Base-by-base conservation (phyloP, 2,113 vertebrate genomes). In the Rhineura floridana region DNA sequence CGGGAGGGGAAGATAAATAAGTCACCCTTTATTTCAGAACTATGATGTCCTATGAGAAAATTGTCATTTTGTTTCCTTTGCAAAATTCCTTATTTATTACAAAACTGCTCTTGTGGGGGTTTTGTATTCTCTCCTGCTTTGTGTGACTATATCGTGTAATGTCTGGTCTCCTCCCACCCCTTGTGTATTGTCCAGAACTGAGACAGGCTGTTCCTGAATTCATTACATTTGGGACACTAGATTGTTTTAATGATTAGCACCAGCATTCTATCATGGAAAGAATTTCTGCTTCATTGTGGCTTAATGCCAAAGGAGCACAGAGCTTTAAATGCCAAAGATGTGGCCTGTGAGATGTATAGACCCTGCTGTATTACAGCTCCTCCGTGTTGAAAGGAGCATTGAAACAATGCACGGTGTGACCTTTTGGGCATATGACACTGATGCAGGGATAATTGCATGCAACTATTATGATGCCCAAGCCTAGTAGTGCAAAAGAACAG, bases 1-100 rank as follows among this genome's bases (percentile, higher is more conserved):
- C 17, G 33, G 65, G 2, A 30, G 67, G n/a, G n/a, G 67, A 33
- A 70, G 12, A 3, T 9, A 70, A 70, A 79, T 84, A 77, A 69
- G 10, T n/a, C 81, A 90, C n/a, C n/a, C n/a, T n/a, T n/a, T n/a
- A n/a, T 36, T 30, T 46, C 78, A n/a, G 17, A 80, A 90, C 93
- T 2, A 55, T 44, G 13, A 89, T 46, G 17, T 30, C 23, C 87
- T 89, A 33, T 80, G 78, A 91, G 82, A 9, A 92, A 1, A 81
- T 59, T 87, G 19, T 15, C 84, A 59, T 81, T 70, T 33, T 85
- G 19, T 8, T 91, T 93, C 89, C 87, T 89, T 65, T 93, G 70
- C 33, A 42, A 6, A 78, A 87, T 80, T 69, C 52, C 12, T 88
- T 50, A 25, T 2, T 3, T 76, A 12, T 90, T 76, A 78, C 4